phyloP scores from a whole-genome alignment of 2,797 vertebrate species.

The Hydrocynus forskahlii region DNA sequence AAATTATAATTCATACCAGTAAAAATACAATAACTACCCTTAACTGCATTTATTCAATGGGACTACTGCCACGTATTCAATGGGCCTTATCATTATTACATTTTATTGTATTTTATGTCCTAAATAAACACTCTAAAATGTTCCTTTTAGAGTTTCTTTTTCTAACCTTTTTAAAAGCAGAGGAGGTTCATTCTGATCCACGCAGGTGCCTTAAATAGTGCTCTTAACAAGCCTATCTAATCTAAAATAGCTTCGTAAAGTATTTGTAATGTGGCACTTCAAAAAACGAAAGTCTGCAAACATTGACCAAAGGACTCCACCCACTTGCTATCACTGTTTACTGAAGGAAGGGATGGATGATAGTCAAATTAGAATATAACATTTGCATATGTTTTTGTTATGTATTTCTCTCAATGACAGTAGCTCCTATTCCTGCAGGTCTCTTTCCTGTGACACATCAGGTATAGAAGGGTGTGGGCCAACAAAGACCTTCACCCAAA shows the following conservation, averaged over 20 bases:
- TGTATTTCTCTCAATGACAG: neutral
- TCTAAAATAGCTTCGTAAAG: neutral
- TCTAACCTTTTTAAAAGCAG: neutral
- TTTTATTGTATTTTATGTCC: too few relatives aligned
- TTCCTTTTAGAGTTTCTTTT: too few relatives aligned
- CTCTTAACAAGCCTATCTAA: neutral
- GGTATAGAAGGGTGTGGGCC: too few relatives aligned
- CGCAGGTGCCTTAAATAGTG: neutral
- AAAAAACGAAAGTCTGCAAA: conserved; percentile 1
- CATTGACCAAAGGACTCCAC: neutral
- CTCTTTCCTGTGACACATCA: neutral
- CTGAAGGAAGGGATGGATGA: neutral
- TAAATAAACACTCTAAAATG: too few relatives aligned
- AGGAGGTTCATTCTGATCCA: neutral
- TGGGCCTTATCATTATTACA: too few relatives aligned
- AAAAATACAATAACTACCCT: too few relatives aligned
- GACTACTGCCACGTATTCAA: too few relatives aligned
- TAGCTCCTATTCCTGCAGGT: neutral
- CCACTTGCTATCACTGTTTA: neutral
- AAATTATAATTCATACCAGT: too few relatives aligned
- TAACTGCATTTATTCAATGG: too few relatives aligned
- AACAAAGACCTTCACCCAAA: neutral
- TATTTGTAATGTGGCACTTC: neutral
- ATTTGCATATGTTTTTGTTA: neutral
- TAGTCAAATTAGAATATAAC: neutral